A percentile compares a stretch with the other conserved stretches of the same genome.
These are phyloP conservation scores for Parauchenoglanis punctatus DNA, from an alignment of 2,797 vertebrate genomes.

Conservation along the genomic window DNA sequence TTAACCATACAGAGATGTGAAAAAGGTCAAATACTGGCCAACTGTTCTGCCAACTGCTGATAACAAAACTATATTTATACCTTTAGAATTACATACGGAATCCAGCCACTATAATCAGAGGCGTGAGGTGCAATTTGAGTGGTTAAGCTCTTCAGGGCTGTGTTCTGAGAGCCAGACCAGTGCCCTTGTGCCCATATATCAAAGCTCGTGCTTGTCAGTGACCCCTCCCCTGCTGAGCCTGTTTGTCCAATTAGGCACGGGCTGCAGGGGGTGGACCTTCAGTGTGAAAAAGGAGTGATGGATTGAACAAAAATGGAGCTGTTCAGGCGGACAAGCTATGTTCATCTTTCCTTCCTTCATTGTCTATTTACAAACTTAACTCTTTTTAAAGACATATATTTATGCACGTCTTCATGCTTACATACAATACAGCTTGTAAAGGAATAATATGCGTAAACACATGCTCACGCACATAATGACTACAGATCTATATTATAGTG, in stretches of 20 bases:
- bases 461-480: not conserved
- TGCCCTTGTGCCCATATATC: slow-evolving; percentile 66
- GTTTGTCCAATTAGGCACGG: slow-evolving; percentile 82
- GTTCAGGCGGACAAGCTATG: slow-evolving; percentile 14
- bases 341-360: not conserved
- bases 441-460: not conserved
- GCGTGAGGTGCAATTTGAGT: not conserved
- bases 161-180: not conserved
- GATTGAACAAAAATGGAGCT: slow-evolving; percentile 54
- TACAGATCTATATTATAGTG: not conserved
- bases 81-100: not conserved
- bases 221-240: slow-evolving; percentile 49
- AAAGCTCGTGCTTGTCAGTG: slow-evolving; percentile 55
- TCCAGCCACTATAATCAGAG: not conserved
- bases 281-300: slow-evolving; percentile 74
- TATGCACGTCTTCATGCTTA: not conserved
- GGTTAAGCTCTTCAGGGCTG: not conserved
- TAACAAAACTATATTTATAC: slow-evolving; percentile 9
- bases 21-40: not conserved
- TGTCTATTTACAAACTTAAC: not conserved
- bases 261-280: slow-evolving; percentile 69
- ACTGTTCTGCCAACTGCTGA: not conserved
- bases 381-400: not conserved
- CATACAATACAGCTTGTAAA: not conserved
- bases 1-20: not conserved